These are phyloP conservation scores for Prolemur simus DNA, from an alignment of 2,113 vertebrate species.

Conservation along the genomic window DNA sequence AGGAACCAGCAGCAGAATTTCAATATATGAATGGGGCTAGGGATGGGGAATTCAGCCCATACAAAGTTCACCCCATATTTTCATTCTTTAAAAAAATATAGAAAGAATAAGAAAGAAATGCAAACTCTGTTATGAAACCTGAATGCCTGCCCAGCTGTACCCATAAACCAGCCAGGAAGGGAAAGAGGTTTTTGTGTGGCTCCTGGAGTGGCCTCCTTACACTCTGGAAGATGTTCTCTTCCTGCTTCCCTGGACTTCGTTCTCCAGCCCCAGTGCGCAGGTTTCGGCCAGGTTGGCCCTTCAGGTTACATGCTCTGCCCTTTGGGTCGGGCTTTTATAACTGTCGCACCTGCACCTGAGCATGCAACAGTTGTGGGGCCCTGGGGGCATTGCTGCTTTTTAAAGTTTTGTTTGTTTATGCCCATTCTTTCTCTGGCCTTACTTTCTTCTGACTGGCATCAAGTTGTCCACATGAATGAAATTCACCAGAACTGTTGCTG, in stretches of 20 bases:
- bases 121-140: background rate
- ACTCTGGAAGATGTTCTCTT: slow-evolving; percentile 30
- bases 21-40: background rate
- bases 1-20: background rate
- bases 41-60: background rate
- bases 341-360: background rate
- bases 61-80: background rate
- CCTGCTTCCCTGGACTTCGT: background rate
- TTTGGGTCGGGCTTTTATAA: background rate
- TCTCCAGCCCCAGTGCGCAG: background rate
- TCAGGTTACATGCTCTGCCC: background rate
- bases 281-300: background rate
- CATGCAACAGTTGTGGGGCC: accelerated
- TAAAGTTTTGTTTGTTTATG: background rate
- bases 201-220: background rate
- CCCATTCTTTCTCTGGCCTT: background rate
- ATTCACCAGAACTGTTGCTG: background rate
- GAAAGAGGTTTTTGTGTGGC: slow-evolving; percentile 48
- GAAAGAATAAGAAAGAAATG: background rate
- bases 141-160: background rate
- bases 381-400: background rate
- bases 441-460: background rate
- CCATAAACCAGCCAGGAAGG: background rate
- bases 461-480: background rate
- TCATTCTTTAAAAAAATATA: background rate